Base-by-base conservation (phyloP, 1,140 invertebrate genomes). In the Diabrotica virgifera region DNA sequence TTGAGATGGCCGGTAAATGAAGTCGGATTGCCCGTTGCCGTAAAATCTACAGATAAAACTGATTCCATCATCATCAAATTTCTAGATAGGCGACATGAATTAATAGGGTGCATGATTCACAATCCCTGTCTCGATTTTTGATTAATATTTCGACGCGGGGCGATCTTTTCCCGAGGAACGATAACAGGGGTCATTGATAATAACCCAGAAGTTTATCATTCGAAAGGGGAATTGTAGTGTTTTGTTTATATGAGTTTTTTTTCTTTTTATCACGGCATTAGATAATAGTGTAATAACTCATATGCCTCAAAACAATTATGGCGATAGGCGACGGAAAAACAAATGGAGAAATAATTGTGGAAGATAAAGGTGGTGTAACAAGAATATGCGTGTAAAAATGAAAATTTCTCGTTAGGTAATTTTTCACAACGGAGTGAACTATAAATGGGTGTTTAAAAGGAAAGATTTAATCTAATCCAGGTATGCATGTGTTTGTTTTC, bases 131-230 rank as follows among this genome's bases (percentile, higher is more conserved):
- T 46, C 40, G n/a, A 46, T 46, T 46, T 46, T 46, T 46, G 40
- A 46, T 46, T 46, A 46, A 46, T 46, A 5, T 46, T 46, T 46
- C 40, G 8, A 5, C 5, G 40, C 40, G n/a, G 24, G 24, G 24
- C 24, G 24, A 24, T 24, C 24, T 24, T 24, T 46, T 46, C 8
- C n/a, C 8, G n/a, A 46, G 4, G 8, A n/a, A 46, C 2, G 40
- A 46, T 46, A 46, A 46, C 40, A 46, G 40, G 40, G 40, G 40
- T 46, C 40, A 46, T 46, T 46, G 40, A 46, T 46, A 46, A 46
- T 5, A 5, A 10, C 6, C 24, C 24, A 24, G 24, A n/a, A n/a
- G 8, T 46, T 46, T 46, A 46, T 46, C 40, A 46, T n/a, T 46
- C n/a, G 8, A 46, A 46, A 46, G 40, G 8, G 40, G 8, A 10